These are phyloP conservation scores for Parotocinclus haroldoi DNA, from an alignment of 2,797 vertebrate genomes.

Conservation along the genomic window DNA sequence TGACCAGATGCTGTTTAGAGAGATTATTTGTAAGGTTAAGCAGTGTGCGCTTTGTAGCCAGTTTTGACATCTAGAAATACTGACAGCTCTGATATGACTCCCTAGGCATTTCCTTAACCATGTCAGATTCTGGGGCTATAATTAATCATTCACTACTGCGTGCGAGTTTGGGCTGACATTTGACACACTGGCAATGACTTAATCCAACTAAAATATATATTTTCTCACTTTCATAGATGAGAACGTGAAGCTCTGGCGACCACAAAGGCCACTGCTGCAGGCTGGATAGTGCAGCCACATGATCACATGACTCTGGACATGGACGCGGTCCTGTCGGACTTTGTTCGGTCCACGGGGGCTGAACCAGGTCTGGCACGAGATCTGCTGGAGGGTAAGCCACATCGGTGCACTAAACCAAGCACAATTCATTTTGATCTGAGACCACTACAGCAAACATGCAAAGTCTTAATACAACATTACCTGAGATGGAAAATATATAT, in stretches of 20 bases:
- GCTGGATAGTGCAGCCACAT: slow-evolving; percentile 87
- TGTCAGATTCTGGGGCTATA: slow-evolving; percentile 20
- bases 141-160: slow-evolving; percentile 23
- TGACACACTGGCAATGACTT: slow-evolving; percentile 12
- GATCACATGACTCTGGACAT: slow-evolving; percentile 99
- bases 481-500: too few species aligned
- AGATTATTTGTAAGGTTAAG: neutral
- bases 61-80: slow-evolving; percentile 2
- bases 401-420: neutral
- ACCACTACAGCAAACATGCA: too few species aligned
- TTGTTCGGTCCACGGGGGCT: slow-evolving; percentile 99
- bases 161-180: slow-evolving; percentile 8
- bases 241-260: slow-evolving; percentile 81
- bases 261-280: slow-evolving; percentile 83
- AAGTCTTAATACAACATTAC: too few species aligned
- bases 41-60: slow-evolving; percentile 8
- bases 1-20: neutral
- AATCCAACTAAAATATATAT: slow-evolving; percentile 5
- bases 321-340: slow-evolving; percentile 99
- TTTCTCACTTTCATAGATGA: slow-evolving; percentile 78
- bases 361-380: slow-evolving; percentile 99
- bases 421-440: neutral
- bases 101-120: slow-evolving; percentile 19
- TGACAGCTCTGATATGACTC: slow-evolving; percentile 26
- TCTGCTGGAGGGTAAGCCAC: slow-evolving; percentile 93